Evolutionary conservation across 1,140 invertebrate species (phyloP).

Genomic region (Penaeus indicus): DNA sequence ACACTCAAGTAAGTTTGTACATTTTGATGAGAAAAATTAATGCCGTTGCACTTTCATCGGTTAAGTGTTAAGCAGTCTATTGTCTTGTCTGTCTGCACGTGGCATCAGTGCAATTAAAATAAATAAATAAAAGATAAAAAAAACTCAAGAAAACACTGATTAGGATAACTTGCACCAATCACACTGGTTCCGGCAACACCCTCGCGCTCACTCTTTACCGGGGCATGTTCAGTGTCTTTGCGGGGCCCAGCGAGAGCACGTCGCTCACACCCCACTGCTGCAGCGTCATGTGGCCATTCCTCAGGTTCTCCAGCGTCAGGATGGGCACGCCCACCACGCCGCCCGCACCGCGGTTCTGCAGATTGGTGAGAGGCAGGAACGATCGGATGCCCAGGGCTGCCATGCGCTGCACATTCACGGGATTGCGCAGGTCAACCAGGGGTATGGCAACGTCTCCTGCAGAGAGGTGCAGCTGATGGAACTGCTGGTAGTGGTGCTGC

Average conservation of each 20-base stretch:
- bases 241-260: conserved; percentile 66
- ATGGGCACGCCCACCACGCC: conserved; percentile 81
- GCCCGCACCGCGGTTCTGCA: conserved; percentile 74
- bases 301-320: conserved; percentile 77
- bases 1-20: conserved; percentile 53
- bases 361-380: conserved; percentile 80
- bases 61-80: background rate
- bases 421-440: conserved; percentile 80
- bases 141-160: background rate
- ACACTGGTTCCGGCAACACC: background rate
- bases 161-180: background rate
- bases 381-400: conserved; percentile 79
- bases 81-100: conserved; percentile 8
- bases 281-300: conserved; percentile 73
- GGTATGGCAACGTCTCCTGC: conserved; percentile 79
- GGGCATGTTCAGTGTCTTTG: conserved; percentile 65
- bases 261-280: conserved; percentile 66
- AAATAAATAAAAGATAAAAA: background rate
- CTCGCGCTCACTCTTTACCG: conserved; percentile 52
- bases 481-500: conserved; percentile 79
- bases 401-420: conserved; percentile 76
- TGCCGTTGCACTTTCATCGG: conserved; percentile 25
- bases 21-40: conserved; percentile 40
- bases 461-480: conserved; percentile 70
- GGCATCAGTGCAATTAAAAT: background rate